Base-by-base conservation (phyloP, 1,140 invertebrate genomes). In the Mizuhopecten yessoensis region DNA sequence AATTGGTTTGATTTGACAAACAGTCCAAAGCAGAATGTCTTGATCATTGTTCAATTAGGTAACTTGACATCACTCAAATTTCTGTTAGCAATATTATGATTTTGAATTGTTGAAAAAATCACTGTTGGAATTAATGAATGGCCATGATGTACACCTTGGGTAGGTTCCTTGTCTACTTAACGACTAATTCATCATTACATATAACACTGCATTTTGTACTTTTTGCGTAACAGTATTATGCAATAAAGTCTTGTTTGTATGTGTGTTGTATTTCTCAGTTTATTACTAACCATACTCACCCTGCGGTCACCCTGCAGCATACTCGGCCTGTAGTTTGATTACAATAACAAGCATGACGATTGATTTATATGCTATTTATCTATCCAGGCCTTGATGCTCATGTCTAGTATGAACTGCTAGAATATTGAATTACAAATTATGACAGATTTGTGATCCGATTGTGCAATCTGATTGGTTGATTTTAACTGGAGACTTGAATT, bases 101-200 rank as follows among this genome's bases (percentile, higher is more conserved):
- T 57, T 49, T 49, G 45, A 49, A 17, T 49, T 75, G n/a, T 75
- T 75, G 57, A 75, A 75, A 75, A 13, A 29, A n/a, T 75, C 23
- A 17, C 57, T 29, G 57, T n/a, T 75, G 57, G 20, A 49, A 49
- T 49, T 49, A 75, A 75, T 75, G 5, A 17, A 75, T 75, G 57
- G 57, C 57, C 57, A 75, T 75, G 57, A 1, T 75, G 2, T n/a
- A 75, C 57, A 75, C 57, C 57, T 75, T 75, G 57, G 57, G 57
- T 75, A 17, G 57, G 57, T 75, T 75, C 5, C 17, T 45, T 45
- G 42, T 45, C 42, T 75, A 75, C 57, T 75, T 75, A 75, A 75
- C 57, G 57, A 75, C 57, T 75, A 75, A 75, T 75, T 75, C 57
- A 75, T 75, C 57, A 75, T 75, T 75, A 75, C 57, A 75, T 75